These are phyloP conservation scores for Pogonus chalceus DNA, from an alignment of 1,140 invertebrate genomes.

Conservation along the genomic window DNA sequence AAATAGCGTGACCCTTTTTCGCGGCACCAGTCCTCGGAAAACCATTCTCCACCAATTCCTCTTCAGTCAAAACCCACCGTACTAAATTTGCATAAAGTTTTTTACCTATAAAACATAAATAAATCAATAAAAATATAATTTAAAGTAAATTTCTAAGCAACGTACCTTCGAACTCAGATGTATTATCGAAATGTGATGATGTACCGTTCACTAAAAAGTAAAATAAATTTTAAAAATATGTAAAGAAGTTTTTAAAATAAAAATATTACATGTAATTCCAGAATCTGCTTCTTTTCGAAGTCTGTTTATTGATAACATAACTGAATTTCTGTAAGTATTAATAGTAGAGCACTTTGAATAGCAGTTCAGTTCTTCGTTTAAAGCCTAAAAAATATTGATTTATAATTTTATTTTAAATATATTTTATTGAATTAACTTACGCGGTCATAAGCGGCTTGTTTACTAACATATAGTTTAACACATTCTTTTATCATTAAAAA, in stretches of 20 bases:
- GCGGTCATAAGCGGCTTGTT: slow-evolving; percentile 61
- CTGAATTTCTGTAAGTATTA: slow-evolving; percentile 75
- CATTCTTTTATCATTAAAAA: slow-evolving; percentile 82
- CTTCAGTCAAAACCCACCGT: slow-evolving; percentile 52
- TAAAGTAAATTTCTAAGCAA: neutral
- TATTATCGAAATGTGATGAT: neutral
- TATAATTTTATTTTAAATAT: slow-evolving; percentile 10
- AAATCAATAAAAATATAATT: neutral
- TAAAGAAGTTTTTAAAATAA: too few species aligned
- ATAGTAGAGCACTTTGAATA: slow-evolving; percentile 69
- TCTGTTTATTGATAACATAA: slow-evolving; percentile 67
- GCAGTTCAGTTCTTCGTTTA: slow-evolving; percentile 66
- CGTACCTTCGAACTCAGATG: slow-evolving; percentile 7
- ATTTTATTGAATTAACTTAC: slow-evolving; percentile 27
- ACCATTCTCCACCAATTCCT: slow-evolving; percentile 73
- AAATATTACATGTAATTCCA: slow-evolving; percentile 20
- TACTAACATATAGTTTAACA: slow-evolving; percentile 59
- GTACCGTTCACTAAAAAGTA: slow-evolving; percentile 30
- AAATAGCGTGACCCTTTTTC: slow-evolving; percentile 48
- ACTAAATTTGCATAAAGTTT: slow-evolving; percentile 42
- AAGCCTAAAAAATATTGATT: slow-evolving; percentile 36
- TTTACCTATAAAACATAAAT: slow-evolving; percentile 34
- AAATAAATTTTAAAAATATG: too few species aligned
- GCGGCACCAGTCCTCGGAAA: slow-evolving; percentile 61
- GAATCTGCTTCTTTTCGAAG: slow-evolving; percentile 55